A percentile compares a stretch with the other conserved stretches of the same genome.
Conservation (phyloP, 2,888 invertebrate genomes). For the Lymantria monacha region DNA sequence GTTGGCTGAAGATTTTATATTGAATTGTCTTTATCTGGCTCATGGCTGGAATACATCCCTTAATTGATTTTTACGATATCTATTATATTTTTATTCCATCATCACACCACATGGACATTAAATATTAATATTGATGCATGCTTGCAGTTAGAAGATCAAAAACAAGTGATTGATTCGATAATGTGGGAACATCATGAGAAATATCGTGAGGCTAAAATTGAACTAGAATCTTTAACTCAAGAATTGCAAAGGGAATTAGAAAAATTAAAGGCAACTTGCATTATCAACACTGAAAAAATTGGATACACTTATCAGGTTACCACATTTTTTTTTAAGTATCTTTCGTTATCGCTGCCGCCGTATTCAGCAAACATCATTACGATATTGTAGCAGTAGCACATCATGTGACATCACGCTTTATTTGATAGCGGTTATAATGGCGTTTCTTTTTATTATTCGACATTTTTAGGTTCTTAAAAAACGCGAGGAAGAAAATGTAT, state of each 20-base stretch:
- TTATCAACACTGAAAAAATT: constrained; percentile 94
- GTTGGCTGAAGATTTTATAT: too few relatives aligned
- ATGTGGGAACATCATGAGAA: constrained; percentile 87
- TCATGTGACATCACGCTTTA: too few relatives aligned
- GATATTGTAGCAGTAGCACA: too few relatives aligned
- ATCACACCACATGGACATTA: too few relatives aligned
- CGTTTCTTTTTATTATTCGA: too few relatives aligned
- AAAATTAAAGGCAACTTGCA: constrained; percentile 88
- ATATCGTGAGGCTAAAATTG: constrained; percentile 86
- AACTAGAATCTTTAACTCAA: constrained; percentile 86
- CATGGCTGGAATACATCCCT: too few relatives aligned
- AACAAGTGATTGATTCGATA: constrained; percentile 82
- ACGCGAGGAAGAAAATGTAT: constrained; percentile 92
- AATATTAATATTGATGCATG: not conserved
- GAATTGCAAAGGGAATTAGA: constrained; percentile 90
- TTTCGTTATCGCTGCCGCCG: not conserved
- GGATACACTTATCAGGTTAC: constrained; percentile 92
- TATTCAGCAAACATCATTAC: not conserved
- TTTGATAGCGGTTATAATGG: too few relatives aligned
- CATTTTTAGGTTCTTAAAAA: constrained; percentile 86
- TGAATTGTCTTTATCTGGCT: too few relatives aligned
- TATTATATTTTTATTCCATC: too few relatives aligned
- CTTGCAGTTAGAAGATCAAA: constrained; percentile 67
- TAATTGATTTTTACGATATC: too few relatives aligned
- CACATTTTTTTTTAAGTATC: not conserved